Evolutionary conservation across 2,797 vertebrate species (phyloP).

Genomic region (Coendou prehensilis): DNA sequence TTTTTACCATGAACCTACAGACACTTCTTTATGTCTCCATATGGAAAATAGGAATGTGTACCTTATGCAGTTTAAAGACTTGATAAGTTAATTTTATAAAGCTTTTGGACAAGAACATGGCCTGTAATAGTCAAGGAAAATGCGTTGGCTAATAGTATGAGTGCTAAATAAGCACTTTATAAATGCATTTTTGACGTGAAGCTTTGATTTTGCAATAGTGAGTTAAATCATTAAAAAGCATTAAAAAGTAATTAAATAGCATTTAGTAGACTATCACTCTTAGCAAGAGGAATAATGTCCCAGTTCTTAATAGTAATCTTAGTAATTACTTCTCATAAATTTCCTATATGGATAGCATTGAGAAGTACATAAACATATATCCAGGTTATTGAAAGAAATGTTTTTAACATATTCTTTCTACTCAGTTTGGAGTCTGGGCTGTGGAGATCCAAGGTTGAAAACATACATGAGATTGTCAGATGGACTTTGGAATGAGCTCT

Average conservation of each 20-base stretch:
- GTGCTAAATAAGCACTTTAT: constrained; percentile 14
- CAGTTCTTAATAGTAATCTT: not conserved
- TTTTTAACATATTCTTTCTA: not conserved
- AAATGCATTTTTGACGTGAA: constrained; percentile 31
- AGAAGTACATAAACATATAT: not conserved
- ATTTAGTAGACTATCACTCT: not conserved
- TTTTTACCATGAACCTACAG: not conserved
- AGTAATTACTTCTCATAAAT: not conserved
- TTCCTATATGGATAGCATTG: not conserved
- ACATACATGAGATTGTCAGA: constrained; percentile 35
- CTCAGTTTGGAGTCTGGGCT: not conserved
- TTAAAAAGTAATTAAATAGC: constrained; percentile 13
- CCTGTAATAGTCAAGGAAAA: not conserved
- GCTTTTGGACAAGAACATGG: not conserved
- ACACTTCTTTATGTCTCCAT: not conserved
- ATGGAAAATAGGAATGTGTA: not conserved
- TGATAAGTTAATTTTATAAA: not conserved
- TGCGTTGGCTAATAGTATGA: not conserved
- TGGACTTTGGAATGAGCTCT: constrained; percentile 55
- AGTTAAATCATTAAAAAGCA: constrained; percentile 19
- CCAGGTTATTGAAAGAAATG: not conserved
- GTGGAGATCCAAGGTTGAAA: not conserved
- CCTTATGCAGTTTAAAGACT: not conserved
- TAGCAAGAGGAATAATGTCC: not conserved
- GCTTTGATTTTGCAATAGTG: not conserved